These are phyloP conservation scores for Caenorhabditis auriculariae DNA, from an alignment of 2,888 invertebrate genomes.

Conservation along the genomic window DNA sequence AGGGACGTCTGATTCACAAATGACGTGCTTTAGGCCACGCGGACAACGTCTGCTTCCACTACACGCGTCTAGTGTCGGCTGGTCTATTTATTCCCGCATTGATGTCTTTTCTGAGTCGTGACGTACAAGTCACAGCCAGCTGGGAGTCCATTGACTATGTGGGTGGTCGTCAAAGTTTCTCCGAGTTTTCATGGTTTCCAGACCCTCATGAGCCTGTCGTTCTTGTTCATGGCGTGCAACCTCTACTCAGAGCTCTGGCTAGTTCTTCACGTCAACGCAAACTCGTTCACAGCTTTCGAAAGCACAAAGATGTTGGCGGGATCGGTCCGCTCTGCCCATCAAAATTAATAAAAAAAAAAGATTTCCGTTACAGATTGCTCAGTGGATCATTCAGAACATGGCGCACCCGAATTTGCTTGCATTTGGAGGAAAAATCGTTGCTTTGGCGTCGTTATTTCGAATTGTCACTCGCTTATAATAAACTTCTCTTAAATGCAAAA, in stretches of 20 bases:
- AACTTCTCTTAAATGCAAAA: too few relatives aligned
- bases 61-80: constrained; percentile 20
- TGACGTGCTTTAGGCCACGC: constrained; percentile 19
- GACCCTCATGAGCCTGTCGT: constrained; percentile 52
- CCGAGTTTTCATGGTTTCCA: constrained; percentile 12
- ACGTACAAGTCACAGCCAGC: constrained; percentile 55
- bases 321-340: too few relatives aligned
- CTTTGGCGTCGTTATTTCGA: constrained; percentile 24
- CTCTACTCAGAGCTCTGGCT: constrained; percentile 59
- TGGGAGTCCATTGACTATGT: constrained; percentile 63
- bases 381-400: constrained; percentile 56
- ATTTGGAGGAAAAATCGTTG: constrained; percentile 33
- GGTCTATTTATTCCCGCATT: constrained; percentile 47
- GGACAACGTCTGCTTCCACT: constrained; percentile 27
- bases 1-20: background rate
- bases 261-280: constrained; percentile 14
- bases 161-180: constrained; percentile 5
- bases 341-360: background rate
- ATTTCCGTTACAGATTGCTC: constrained; percentile 34
- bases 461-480: constrained; percentile 9
- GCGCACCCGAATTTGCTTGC: constrained; percentile 39
- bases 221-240: constrained; percentile 55
- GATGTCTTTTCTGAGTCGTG: constrained; percentile 38
- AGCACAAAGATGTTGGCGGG: constrained; percentile 26
- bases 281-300: constrained; percentile 23